Evolutionary conservation across 1,140 invertebrate genomes (phyloP), one percentile per base, ranked within the genome.

Genomic region (Papilio aristodemus): DNA sequence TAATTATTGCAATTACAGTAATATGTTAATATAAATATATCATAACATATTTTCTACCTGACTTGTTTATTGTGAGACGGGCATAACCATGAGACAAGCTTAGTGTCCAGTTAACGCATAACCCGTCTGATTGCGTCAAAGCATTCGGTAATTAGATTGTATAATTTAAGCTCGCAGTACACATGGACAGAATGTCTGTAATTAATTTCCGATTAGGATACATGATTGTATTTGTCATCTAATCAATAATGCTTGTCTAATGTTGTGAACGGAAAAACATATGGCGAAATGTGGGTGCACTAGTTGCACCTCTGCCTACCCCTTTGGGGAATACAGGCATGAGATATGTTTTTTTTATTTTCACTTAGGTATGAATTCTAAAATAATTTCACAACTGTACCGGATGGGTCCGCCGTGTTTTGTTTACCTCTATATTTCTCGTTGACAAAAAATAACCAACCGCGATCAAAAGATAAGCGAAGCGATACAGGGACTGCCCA

Each of bases 361-460:
- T n/a, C n/a, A n/a, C n/a, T n/a, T n/a, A n/a, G n/a, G n/a, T n/a
- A n/a, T n/a, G n/a, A n/a, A n/a, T n/a, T n/a, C n/a, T n/a, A n/a
- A n/a, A n/a, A n/a, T n/a, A n/a, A n/a, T n/a, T n/a, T n/a, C n/a
- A n/a, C n/a, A n/a, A 83, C 71, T 66, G 76, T 71, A 82, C 85
- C 83, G 85, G 82, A 87, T 85, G 81, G 79, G 71, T 75, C 72
- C 69, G 78, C 72, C 71, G 71, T 68, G 71, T 72, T 77, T 78
- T 85, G 80, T 87, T 84, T 85, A 84, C 80, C 73, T 84, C 84
- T 82, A 83, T 83, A 76, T 84, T 80, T 77, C 74, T 75, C 74
- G 67, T 76, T 71, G 67, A 80, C 75, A 84, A 82, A 85, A 85
- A 85, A 81, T 71, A 66, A 63, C 70, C 71, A 41, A 71, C 57